Percentiles rank a stretch among this genome's conserved stretches.
These are phyloP conservation scores for Tricholauxania praeusta DNA, from an alignment of 2,888 invertebrate genomes.

Conservation along the genomic window DNA sequence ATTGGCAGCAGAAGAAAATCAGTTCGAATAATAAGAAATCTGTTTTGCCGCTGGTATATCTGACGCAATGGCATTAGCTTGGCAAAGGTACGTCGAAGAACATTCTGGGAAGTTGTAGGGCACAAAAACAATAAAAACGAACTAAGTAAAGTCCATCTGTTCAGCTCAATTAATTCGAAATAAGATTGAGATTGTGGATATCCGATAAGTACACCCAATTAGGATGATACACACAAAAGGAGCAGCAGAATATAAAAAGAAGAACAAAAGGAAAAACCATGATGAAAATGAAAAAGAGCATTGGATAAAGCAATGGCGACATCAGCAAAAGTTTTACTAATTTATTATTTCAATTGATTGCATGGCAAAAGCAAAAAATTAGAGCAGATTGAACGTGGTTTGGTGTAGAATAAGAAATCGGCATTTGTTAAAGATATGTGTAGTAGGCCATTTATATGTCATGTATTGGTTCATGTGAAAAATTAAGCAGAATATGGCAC, in stretches of 20 bases:
- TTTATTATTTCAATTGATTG: too few relatives aligned
- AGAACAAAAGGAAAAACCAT: too few relatives aligned
- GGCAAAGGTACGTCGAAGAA: neutral
- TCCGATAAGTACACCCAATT: conserved; percentile 51
- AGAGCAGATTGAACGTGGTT: too few relatives aligned
- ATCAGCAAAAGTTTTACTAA: too few relatives aligned
- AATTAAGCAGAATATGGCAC: too few relatives aligned
- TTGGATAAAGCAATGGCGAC: too few relatives aligned
- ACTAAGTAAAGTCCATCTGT: conserved; percentile 23
- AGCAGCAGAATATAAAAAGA: neutral
- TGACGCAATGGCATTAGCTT: neutral
- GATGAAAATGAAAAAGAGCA: too few relatives aligned
- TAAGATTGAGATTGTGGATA: conserved; percentile 47
- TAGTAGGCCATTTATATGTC: too few relatives aligned
- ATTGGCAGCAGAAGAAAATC: neutral
- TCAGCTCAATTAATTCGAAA: conserved; percentile 48
- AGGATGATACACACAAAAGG: conserved; percentile 34
- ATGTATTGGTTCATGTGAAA: too few relatives aligned
- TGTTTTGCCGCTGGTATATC: neutral
- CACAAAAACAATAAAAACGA: neutral
- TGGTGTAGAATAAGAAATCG: too few relatives aligned
- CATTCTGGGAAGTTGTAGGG: neutral
- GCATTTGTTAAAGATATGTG: too few relatives aligned
- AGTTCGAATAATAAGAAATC: neutral
- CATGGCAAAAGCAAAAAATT: too few relatives aligned